Percentiles rank a stretch among this genome's conserved stretches.
phyloP scores from a whole-genome alignment of 1,140 invertebrate genomes.

The Cyclargus thomasi region DNA sequence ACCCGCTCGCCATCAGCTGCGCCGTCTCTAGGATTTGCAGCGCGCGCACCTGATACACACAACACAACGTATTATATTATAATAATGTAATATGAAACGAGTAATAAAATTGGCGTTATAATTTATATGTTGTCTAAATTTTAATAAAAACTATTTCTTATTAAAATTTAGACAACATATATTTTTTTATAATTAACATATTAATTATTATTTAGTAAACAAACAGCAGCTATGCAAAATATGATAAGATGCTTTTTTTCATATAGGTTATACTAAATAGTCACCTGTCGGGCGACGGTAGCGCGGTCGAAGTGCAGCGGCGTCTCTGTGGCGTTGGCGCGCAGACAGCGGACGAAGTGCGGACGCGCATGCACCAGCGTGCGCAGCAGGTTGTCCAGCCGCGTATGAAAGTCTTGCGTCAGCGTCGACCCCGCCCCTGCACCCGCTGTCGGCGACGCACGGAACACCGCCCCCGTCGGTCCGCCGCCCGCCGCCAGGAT shows the following conservation, averaged over 20 bases:
- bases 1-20: slow-evolving; percentile 94
- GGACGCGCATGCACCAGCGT: slow-evolving; percentile 94
- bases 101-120: no score
- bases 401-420: slow-evolving; percentile 95
- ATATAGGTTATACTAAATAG: background rate
- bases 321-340: slow-evolving; percentile 87
- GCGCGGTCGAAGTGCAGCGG: slow-evolving; percentile 87
- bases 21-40: slow-evolving; percentile 96
- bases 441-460: slow-evolving; percentile 92
- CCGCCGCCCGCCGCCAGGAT: slow-evolving; percentile 89
- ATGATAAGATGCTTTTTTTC: no score
- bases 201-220: no score
- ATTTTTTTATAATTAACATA: no score
- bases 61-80: no score
- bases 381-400: slow-evolving; percentile 92
- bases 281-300: slow-evolving; percentile 80
- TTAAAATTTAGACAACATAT: no score
- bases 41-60: slow-evolving; percentile 83
- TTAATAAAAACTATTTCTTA: no score
- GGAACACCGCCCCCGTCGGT: slow-evolving; percentile 89
- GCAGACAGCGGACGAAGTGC: slow-evolving; percentile 94
- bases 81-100: no score
- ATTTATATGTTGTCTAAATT: no score
- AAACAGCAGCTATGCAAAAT: no score
- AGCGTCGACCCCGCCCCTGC: slow-evolving; percentile 89